These are phyloP conservation scores for Cebidichthys violaceus DNA, from an alignment of 2,113 vertebrate species.

Conservation along the genomic window DNA sequence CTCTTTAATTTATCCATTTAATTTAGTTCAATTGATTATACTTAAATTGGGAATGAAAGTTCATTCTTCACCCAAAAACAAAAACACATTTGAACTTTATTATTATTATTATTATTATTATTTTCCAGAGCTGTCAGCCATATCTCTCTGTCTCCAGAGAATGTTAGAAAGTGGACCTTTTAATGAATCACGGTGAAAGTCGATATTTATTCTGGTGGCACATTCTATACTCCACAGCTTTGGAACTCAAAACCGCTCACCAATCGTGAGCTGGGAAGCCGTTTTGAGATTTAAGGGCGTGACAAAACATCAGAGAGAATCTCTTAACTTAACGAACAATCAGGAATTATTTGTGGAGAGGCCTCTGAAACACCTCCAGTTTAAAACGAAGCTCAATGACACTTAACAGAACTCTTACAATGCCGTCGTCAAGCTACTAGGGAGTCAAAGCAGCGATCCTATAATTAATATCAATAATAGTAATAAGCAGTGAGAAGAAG, in stretches of 20 bases:
- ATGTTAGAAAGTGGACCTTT: background rate
- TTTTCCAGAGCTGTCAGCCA: background rate
- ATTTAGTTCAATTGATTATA: background rate
- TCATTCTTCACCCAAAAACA: background rate
- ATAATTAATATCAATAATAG: constrained; percentile 57
- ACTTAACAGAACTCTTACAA: constrained; percentile 55
- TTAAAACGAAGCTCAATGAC: constrained; percentile 42
- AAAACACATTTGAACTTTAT: background rate
- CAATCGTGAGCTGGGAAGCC: background rate
- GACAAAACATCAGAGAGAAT: background rate
- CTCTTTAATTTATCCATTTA: background rate
- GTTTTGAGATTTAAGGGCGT: background rate
- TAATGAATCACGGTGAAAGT: background rate
- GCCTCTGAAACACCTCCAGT: constrained; percentile 5
- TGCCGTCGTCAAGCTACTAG: constrained; percentile 56
- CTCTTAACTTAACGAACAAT: constrained; percentile 31
- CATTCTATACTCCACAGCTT: background rate
- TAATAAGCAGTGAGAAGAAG: constrained; percentile 63
- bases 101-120: background rate
- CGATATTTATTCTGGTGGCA: background rate
- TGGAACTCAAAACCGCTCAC: background rate
- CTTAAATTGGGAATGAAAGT: background rate
- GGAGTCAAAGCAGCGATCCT: constrained; percentile 75
- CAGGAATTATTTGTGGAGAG: constrained; percentile 12
- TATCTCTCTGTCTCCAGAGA: background rate